Evolutionary conservation across 53 echinoderm and acorn worm genomes (phyloP).

Genomic region (Antedon mediterranea): DNA sequence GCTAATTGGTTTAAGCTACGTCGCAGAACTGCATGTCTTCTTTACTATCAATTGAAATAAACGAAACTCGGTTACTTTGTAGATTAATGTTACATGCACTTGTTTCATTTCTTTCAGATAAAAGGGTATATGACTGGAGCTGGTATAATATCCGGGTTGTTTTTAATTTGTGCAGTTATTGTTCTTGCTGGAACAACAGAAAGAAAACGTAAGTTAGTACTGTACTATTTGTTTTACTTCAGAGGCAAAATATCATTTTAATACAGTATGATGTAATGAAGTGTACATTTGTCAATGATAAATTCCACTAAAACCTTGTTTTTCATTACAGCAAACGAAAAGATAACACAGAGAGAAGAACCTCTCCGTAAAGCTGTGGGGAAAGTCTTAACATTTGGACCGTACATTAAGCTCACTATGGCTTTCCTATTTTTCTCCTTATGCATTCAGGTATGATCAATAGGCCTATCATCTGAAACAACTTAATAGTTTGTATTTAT

Average conservation of each 20-base stretch:
- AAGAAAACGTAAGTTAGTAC: constrained; percentile 36
- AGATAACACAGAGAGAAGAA: constrained; percentile 27
- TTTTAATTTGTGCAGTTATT: constrained; percentile 37
- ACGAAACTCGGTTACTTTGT: too few species aligned
- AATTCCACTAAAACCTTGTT: not conserved
- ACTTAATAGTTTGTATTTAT: too few species aligned
- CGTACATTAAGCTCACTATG: constrained; percentile 49
- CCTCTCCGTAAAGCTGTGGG: constrained; percentile 25
- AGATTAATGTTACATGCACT: too few species aligned
- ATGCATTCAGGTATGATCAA: constrained; percentile 43
- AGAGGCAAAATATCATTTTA: not conserved
- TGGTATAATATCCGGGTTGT: constrained; percentile 20
- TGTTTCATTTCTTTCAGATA: constrained; percentile 25
- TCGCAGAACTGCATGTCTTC: too few species aligned
- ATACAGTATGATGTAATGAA: constrained; percentile 2
- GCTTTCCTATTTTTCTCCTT: constrained; percentile 59
- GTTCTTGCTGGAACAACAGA: constrained; percentile 75
- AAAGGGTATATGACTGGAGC: constrained; percentile 66
- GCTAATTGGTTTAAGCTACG: too few species aligned
- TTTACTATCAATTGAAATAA: too few species aligned
- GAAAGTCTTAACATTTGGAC: constrained; percentile 60
- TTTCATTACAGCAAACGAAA: constrained; percentile 12
- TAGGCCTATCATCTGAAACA: too few species aligned
- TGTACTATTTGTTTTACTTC: not conserved
- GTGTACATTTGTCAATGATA: too few species aligned